These are phyloP conservation scores for Castor canadensis DNA, from an alignment of 2,113 vertebrate genomes.

Conservation along the genomic window DNA sequence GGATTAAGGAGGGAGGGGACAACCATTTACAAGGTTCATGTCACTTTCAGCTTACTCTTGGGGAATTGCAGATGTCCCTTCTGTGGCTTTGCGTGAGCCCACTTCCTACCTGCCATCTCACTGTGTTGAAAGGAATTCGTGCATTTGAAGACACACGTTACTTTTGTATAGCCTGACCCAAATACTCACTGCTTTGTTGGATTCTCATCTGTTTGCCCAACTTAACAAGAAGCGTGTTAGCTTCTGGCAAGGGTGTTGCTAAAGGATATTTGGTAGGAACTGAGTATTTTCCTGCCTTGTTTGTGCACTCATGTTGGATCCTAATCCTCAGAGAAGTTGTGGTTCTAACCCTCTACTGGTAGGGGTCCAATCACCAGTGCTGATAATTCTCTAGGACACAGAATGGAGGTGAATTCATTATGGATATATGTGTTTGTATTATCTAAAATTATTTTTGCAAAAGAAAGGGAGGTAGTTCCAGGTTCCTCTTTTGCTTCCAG, in stretches of 20 bases:
- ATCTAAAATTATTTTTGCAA: constrained; percentile 18
- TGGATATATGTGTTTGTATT: neutral
- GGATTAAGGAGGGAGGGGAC: neutral
- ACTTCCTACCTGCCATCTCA: neutral
- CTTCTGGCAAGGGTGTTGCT: neutral
- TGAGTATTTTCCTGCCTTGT: neutral
- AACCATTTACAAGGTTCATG: neutral
- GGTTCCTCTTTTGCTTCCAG: neutral
- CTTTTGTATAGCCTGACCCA: neutral
- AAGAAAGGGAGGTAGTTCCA: neutral
- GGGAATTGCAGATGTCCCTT: no score
- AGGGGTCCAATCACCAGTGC: neutral
- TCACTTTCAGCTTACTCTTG: neutral
- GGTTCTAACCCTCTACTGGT: neutral
- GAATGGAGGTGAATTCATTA: neutral
- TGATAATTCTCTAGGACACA: neutral
- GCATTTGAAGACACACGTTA: neutral
- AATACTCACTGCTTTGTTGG: neutral
- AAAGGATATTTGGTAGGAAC: neutral
- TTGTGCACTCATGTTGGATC: neutral
- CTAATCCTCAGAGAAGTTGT: neutral
- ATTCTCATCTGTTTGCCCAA: neutral
- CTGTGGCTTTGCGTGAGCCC: neutral
- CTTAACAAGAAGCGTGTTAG: neutral
- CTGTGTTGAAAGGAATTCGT: neutral